Conservation (phyloP, 1,140 invertebrate species). For the Drosophila hydei region DNA sequence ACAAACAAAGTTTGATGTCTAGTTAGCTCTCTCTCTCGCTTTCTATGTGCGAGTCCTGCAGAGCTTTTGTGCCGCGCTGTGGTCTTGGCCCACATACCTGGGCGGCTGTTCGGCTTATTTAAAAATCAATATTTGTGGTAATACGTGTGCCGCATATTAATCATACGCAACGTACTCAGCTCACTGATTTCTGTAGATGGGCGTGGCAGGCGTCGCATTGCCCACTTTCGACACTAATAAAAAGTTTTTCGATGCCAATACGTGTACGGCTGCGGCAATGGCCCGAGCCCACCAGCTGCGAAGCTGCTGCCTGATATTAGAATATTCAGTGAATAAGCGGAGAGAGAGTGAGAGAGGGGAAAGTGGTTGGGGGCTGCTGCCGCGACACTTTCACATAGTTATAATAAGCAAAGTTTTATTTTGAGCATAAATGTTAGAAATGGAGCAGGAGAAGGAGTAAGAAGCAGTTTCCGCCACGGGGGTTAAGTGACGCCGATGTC, state of each 20-base stretch:
- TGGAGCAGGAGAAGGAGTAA: neutral
- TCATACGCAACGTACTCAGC: slow-evolving; percentile 67
- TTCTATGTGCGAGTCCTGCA: slow-evolving; percentile 1
- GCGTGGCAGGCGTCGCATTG: neutral
- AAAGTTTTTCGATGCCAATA: slow-evolving; percentile 71
- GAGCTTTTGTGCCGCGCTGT: neutral
- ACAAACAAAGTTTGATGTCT: slow-evolving; percentile 46
- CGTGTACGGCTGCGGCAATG: slow-evolving; percentile 73
- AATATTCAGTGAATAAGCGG: slow-evolving; percentile 49
- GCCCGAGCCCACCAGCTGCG: no score
- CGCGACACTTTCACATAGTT: slow-evolving; percentile 72
- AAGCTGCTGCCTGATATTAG: slow-evolving; percentile 48
- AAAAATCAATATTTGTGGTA: slow-evolving; percentile 79
- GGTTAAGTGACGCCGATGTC: slow-evolving; percentile 63
- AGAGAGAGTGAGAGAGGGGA: neutral
- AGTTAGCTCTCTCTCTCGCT: neutral
- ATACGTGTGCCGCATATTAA: slow-evolving; percentile 77
- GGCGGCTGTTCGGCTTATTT: slow-evolving; percentile 78
- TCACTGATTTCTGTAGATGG: slow-evolving; percentile 63
- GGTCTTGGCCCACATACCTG: slow-evolving; percentile 52
- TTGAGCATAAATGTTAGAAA: slow-evolving; percentile 39
- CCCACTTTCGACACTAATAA: slow-evolving; percentile 71
- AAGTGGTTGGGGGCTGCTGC: slow-evolving; percentile 13
- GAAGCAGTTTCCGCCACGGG: slow-evolving; percentile 7
- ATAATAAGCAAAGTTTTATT: slow-evolving; percentile 79